Percentiles rank a stretch among this genome's conserved stretches.
Conservation (phyloP, 2,113 vertebrate genomes). For the Pyrgilauda ruficollis region DNA sequence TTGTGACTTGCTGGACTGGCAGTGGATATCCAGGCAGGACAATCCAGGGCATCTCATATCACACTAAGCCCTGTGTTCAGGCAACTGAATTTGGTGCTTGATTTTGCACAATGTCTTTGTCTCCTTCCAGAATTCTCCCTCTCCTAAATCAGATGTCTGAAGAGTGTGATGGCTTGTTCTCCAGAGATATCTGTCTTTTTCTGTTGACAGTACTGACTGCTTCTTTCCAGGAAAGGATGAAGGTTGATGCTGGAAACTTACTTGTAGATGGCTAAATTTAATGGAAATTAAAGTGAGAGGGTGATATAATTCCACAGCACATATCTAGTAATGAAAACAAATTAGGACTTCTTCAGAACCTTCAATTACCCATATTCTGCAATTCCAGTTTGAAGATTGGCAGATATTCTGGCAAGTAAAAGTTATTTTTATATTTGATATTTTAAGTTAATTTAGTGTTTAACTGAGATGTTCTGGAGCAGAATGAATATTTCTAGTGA, state of each 20-base stretch:
- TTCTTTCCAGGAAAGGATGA: neutral
- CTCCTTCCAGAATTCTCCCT: neutral
- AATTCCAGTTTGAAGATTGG: neutral
- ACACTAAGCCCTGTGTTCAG: neutral
- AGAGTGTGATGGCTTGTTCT: neutral
- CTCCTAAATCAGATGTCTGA: neutral
- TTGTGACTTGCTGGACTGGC: neutral
- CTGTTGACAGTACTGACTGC: neutral
- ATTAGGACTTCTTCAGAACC: neutral
- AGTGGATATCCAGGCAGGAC: neutral
- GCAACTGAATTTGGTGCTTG: neutral
- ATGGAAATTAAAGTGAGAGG: neutral
- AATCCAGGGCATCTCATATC: rapidly evolving
- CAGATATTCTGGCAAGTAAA: neutral
- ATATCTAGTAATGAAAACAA: neutral
- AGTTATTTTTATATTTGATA: neutral
- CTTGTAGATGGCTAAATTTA: neutral
- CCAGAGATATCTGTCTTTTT: neutral
- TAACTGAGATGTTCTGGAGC: neutral
- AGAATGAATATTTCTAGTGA: neutral
- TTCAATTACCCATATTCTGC: neutral
- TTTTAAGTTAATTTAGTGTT: neutral
- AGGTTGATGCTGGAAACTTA: neutral
- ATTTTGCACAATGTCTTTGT: neutral
- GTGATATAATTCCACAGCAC: neutral